Conservation (phyloP, 2,113 vertebrate species). For the Onychostruthus taczanowskii region DNA sequence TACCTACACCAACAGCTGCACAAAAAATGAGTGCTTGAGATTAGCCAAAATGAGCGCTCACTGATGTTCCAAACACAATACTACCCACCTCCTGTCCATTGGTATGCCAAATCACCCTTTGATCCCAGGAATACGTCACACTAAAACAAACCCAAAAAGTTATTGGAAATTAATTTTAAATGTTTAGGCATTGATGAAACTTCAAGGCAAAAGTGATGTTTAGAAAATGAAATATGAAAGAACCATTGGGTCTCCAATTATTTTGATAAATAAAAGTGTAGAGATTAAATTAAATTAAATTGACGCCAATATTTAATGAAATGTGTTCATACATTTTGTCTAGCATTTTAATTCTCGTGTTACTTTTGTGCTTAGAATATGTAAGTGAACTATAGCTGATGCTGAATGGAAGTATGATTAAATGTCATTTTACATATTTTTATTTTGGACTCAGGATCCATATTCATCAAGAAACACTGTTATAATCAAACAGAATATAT, state of each 20-base stretch:
- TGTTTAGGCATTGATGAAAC: neutral
- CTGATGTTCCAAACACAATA: neutral
- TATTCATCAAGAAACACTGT: neutral
- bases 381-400: neutral
- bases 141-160: neutral
- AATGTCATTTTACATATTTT: neutral
- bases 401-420: neutral
- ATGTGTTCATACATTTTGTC: neutral
- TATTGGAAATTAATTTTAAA: neutral
- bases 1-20: neutral
- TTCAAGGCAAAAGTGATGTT: neutral
- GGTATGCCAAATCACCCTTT: neutral
- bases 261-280: neutral
- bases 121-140: neutral
- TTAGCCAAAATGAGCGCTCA: neutral
- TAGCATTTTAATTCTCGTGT: neutral
- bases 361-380: neutral
- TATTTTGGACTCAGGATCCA: neutral
- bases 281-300: too few relatives aligned
- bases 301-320: neutral
- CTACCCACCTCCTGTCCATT: neutral
- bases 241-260: fast-evolving
- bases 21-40: neutral
- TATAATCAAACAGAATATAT: neutral
- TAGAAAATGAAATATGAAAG: neutral